Base-by-base conservation (phyloP, 2,113 vertebrate species). In the Crotalus tigris region DNA sequence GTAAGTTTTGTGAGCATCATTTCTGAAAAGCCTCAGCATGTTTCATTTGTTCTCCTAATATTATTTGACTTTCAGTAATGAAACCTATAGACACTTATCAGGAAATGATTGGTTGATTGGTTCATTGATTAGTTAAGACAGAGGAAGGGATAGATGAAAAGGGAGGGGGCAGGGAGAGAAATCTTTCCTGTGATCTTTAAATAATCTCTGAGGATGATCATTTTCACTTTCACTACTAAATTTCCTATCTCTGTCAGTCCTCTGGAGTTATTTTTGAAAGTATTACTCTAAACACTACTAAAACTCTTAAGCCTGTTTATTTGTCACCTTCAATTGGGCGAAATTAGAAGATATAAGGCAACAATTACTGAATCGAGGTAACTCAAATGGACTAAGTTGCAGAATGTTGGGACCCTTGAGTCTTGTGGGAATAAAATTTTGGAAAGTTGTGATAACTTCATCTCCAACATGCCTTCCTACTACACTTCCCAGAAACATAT, bases 211-310 rank as follows among this genome's bases (percentile, higher is more conserved):
- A 3, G 49, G 69, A n/a, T 90, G 26, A 94, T 55, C 49, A 94
- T 2, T 3, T 93, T 95, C 59, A 87, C 88, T 29, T 93, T 24
- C 7, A 49, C 89, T 85, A 93, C 69, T 93, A 92, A 75, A 89
- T 95, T 93, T 55, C 88, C 26, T 96, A 93, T 55, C 90, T 88
- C 17, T 88, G 51, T 21, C 13, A 94, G 87, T 23, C 87, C 5
- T 5, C 94, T 89, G 29, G 59, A 75, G 87, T 91, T 94, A 75
- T 96, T 97, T 95, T 92, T 81, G 55, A 95, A 96, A 96, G 90
- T 5, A 85, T 90, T 44, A 4, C 6, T 95, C 59, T 64, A 75
- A 49, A 4, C 49, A 85, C 12, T 64, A 64, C 11, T 64, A 64
- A 11, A 64, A 61, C 24, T 61, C 26, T 61, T 61, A 29, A n/a